Evolutionary conservation across 1,140 invertebrate species (phyloP), one percentile per base, ranked within the genome.

Genomic region (Hycleus phaleratus): DNA sequence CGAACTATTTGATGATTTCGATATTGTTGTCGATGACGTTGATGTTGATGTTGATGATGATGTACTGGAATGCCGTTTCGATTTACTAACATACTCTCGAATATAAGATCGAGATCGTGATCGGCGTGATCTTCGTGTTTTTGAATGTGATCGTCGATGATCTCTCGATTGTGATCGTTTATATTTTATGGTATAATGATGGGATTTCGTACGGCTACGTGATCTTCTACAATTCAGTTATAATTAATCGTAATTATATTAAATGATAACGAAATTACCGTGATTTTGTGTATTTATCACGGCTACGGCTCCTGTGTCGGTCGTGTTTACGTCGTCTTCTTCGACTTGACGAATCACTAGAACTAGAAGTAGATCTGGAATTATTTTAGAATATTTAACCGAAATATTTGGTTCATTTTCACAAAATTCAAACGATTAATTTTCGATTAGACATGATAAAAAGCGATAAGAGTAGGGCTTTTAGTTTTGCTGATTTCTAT

Each of bases 61-160:
- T 3, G 60, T 64, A n/a, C 56, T 62, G 8, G 58, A 63, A 40
- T 58, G 56, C 38, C 39, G 56, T 48, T 61, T 64, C 26, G 64
- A 55, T 48, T 64, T 71, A 10, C 57, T 62, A 6, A 53, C 57
- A 58, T 66, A 67, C 47, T 71, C 64, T 46, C 44, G 64, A 38
- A 70, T 68, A 44, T 66, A 67, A 1, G 65, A 68, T 48, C 56
- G 62, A 3, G 68, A 70, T 55, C 68, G 56, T 4, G 70, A 69
- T 7, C 65, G 54, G 43, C 61, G 52, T 4, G 62, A 65, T 38
- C 18, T 58, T 49, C 26, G 26, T n/a, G n/a, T 49, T 52, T 55
- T 62, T 7, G 67, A 69, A 54, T 64, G 55, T 7, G 69, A 68
- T n/a, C 63, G 54, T 40, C 61, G 2, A 60, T 64, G 50, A 58